phyloP scores from a whole-genome alignment of 2,888 invertebrate species.

The Chaetogeoica ovagalla region DNA sequence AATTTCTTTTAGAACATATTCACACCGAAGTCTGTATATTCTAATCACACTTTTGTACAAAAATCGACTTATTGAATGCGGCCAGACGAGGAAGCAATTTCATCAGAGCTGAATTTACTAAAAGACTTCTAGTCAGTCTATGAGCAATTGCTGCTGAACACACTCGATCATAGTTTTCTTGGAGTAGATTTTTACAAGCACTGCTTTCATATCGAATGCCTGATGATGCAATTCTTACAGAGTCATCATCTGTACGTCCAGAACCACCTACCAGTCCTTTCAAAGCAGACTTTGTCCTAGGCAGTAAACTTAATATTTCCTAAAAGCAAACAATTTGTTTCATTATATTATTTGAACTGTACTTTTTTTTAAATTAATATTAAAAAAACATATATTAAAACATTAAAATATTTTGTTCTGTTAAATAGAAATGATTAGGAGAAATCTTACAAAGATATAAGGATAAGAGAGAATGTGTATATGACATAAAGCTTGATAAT shows the following conservation, averaged over 20 bases:
- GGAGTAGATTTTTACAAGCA: conserved; percentile 79
- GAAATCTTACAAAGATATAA: no score
- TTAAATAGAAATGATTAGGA: no score
- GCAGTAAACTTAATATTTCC: conserved; percentile 61
- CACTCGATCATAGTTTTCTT: conserved; percentile 79
- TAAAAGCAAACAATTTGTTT: conserved; percentile 40
- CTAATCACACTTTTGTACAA: conserved; percentile 66
- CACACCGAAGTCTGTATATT: background rate
- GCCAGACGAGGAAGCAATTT: conserved; percentile 87
- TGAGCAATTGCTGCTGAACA: conserved; percentile 80
- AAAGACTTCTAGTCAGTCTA: conserved; percentile 71
- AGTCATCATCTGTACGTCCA: conserved; percentile 45
- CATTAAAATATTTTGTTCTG: no score
- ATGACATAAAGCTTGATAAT: no score
- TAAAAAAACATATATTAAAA: no score
- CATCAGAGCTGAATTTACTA: conserved; percentile 85
- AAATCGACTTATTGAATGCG: conserved; percentile 84
- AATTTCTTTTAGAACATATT: conserved; percentile 11
- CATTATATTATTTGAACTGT: background rate
- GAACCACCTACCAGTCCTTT: conserved; percentile 46
- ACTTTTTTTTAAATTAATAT: no score
- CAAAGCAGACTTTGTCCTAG: conserved; percentile 66
- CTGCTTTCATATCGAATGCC: conserved; percentile 65
- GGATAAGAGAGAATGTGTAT: no score
- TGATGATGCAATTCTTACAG: conserved; percentile 44